Evolutionary conservation across 1,140 invertebrate genomes (phyloP), one percentile per base, ranked within the genome.

Genomic region (Drosophila littoralis): DNA sequence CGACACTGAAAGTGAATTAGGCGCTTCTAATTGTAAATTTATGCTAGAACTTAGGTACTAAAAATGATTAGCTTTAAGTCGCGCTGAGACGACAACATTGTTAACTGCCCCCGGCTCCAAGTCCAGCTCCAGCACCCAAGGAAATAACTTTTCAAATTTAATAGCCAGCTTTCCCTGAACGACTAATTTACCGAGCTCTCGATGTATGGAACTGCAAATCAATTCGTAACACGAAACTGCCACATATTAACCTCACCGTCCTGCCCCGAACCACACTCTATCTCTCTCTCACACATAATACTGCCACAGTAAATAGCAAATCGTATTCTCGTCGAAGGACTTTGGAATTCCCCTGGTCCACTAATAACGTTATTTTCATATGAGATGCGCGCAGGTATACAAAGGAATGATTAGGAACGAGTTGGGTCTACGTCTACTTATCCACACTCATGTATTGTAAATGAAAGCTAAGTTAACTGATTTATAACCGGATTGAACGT

Each of bases 11-110:
- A 81, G 79, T 85, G 76, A 86, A 89, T 88, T 83, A 88, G 83
- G 83, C 84, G 83, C 84, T 89, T 86, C 60, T 88, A 79, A 68
- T 78, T 86, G 73, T 86, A 86, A 88, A 75, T 75, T 83, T 77
- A 69, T 88, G 65, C 65, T 86, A 86, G 76, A 86, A 79, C 22
- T 66, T 86, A 86, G 82, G 54, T 68, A 86, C 82, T 86, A 86
- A 85, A 28, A 75, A 75, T 67, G 54, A 88, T 79, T 88, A 86
- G 82, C 76, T 79, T 86, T 86, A 86, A 86, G 84, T 70, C 54
- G 80, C 72, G 71, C 71, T 68, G 28, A 68, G 64, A 61, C 64
- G 72, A 75, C 66, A 43, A 68, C 63, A 60, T 64, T 65, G 65
- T 70, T 80, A 84, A 73, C 81, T 75, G 71, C 64, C 77, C 13